Evolutionary conservation across 2,888 invertebrate genomes (phyloP), one percentile per base, ranked within the genome.

Genomic region (Epirrita christyi): DNA sequence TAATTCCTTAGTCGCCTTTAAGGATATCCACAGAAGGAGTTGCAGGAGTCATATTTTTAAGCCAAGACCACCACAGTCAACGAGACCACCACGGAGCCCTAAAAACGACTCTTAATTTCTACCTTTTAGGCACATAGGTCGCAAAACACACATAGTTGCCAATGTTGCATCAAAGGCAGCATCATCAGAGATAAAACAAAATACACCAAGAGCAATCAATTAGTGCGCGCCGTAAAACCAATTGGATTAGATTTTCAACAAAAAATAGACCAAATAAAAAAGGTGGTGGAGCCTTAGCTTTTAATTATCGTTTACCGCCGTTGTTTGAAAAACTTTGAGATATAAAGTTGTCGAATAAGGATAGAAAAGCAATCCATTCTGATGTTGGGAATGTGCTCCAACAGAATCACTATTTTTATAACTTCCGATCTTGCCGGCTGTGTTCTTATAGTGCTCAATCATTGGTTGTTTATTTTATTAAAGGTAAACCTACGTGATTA

Each of bases 261-360:
- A 81, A 78, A 82, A 81, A 78, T 61, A 65, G 63, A 62, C 55
- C 27, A 59, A 72, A 72, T 67, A 73, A 78, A 80, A 77, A 72
- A 79, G 77, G 77, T 78, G 80, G 77, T 77, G 70, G 70, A 75
- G 73, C 74, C 76, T 78, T 81, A 76, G 79, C 78, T 87, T 85
- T 88, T 88, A 89, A 88, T 87, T 85, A 88, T 82, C 84, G 79
- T 81, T 82, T 82, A 85, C 85, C 81, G 82, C 73, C 78, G 80
- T 82, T 85, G 86, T 85, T 83, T 83, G 69, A 76, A 67, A 75
- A 68, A 70, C 62, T 60, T 64, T 63, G 66, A 67, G 66, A 71
- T 78, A 84, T 83, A 81, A 79, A 85, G 83, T 80, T 83, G 85
- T 83, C 76, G 69, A 65, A 64, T 71, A 57, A 59, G 65, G 65